Evolutionary conservation across 2,113 vertebrate species (phyloP).

Genomic region (Misgurnus mizolepis): DNA sequence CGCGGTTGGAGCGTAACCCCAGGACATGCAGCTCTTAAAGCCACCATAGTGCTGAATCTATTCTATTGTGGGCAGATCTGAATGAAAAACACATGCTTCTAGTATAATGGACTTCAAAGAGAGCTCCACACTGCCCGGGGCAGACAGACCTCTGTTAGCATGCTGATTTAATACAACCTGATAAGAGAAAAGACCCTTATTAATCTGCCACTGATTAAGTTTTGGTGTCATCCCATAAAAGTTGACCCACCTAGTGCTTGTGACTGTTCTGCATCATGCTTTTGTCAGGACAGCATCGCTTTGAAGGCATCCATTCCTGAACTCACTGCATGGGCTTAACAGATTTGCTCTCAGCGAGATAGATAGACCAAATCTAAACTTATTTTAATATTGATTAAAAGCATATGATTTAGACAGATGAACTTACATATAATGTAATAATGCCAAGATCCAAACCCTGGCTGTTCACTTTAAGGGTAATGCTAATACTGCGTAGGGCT

Average conservation of each 20-base stretch:
- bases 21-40: conserved; percentile 67
- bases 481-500: neutral
- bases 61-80: conserved; percentile 62
- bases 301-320: conserved; percentile 48
- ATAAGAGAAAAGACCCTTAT: conserved; percentile 30
- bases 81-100: conserved; percentile 60
- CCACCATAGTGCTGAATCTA: conserved; percentile 65
- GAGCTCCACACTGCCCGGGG: conserved; percentile 61
- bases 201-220: conserved; percentile 28
- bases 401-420: too few species aligned
- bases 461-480: neutral
- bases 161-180: conserved; percentile 42
- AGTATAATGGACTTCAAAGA: conserved; percentile 70
- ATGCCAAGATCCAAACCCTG: neutral
- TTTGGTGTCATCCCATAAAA: conserved; percentile 36
- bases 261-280: conserved; percentile 63
- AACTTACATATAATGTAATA: too few species aligned
- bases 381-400: too few species aligned
- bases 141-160: conserved; percentile 31
- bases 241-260: conserved; percentile 70
- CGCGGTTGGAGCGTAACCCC: conserved; percentile 50
- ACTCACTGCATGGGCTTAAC: neutral
- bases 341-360: conserved; percentile 33
- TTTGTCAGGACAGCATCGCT: conserved; percentile 63
- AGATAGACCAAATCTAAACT: too few species aligned